These are phyloP conservation scores for Drosophila nigromelanica DNA, from an alignment of 1,140 invertebrate species.

Conservation along the genomic window DNA sequence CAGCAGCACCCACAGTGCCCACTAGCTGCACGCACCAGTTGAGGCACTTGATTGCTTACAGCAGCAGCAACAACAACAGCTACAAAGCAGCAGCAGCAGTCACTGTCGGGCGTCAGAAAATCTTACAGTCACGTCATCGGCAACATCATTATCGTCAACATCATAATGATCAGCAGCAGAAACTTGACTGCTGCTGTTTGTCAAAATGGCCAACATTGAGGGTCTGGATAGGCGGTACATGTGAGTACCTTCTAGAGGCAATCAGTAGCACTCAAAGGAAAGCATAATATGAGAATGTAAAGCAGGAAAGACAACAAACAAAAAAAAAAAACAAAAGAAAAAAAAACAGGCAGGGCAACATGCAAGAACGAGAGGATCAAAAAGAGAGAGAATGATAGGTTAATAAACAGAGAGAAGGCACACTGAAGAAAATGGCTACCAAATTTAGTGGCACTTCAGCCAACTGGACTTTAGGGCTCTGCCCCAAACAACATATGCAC, in stretches of 20 bases:
- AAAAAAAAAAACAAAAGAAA: conserved; percentile 41
- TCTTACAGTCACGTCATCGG: conserved; percentile 71
- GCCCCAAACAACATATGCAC: conserved; percentile 25
- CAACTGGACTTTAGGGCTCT: conserved; percentile 44
- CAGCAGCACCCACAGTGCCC: conserved; percentile 20
- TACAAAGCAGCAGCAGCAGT: conserved; percentile 28
- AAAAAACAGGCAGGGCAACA: conserved; percentile 8
- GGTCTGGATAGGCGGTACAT: conserved; percentile 53
- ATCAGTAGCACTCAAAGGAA: conserved; percentile 66
- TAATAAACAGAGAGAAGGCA: not conserved
- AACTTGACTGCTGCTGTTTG: conserved; percentile 40
- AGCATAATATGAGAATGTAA: conserved; percentile 71
- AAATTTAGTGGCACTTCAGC: conserved; percentile 51
- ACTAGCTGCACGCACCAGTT: conserved; percentile 35
- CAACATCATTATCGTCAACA: conserved; percentile 37
- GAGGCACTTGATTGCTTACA: conserved; percentile 36
- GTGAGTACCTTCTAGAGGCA: conserved; percentile 51
- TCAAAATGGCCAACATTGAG: conserved; percentile 51
- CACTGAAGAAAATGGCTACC: conserved; percentile 66
- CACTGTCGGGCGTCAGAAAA: conserved; percentile 38
- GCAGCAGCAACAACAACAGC: conserved; percentile 43
- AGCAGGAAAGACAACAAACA: conserved; percentile 50
- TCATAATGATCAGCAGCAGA: conserved; percentile 29
- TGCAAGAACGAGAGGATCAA: conserved; percentile 1
- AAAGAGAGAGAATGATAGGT: not conserved